Conservation (phyloP, 30 jellyfish, hydroid and myxozoan species). For the Cassiopea andromeda region DNA sequence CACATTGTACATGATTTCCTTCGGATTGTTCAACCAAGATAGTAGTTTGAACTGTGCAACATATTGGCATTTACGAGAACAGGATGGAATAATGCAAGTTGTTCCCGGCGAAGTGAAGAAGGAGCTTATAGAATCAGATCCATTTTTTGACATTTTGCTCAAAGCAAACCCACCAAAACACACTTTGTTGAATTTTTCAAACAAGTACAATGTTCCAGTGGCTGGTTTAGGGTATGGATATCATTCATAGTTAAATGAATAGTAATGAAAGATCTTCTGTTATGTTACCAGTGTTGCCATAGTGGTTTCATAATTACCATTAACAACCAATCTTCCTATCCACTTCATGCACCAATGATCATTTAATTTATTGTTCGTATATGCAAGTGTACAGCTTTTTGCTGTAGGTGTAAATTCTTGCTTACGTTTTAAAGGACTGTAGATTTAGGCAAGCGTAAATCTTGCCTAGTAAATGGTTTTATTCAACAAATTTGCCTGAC, state of each 20-base stretch:
- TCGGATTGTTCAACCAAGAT: slow-evolving; percentile 51
- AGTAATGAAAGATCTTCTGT: not conserved
- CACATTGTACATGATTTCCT: slow-evolving; percentile 52
- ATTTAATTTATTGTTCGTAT: too few relatives aligned
- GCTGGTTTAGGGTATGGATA: slow-evolving; percentile 57
- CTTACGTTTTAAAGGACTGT: too few relatives aligned
- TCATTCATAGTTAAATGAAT: not conserved
- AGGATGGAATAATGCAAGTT: slow-evolving; percentile 70
- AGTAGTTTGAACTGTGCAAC: slow-evolving; percentile 66
- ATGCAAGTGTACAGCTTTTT: too few relatives aligned
- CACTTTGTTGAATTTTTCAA: slow-evolving; percentile 51
- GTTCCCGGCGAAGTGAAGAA: slow-evolving; percentile 67
- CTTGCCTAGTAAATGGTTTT: too few relatives aligned
- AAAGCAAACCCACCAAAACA: slow-evolving; percentile 72
- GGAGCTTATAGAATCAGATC: slow-evolving; percentile 72
- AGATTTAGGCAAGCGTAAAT: too few relatives aligned
- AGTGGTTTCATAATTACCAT: not conserved
- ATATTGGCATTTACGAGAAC: slow-evolving; percentile 80
- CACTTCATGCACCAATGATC: too few relatives aligned
- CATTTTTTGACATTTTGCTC: slow-evolving; percentile 55
- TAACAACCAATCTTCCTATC: too few relatives aligned
- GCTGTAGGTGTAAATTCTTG: too few relatives aligned
- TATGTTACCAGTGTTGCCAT: not conserved
- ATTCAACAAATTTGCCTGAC: too few relatives aligned
- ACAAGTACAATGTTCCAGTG: slow-evolving; percentile 39